Percentiles rank a stretch among this genome's conserved stretches.
These are phyloP conservation scores for Synergus itoensis DNA, from an alignment of 2,888 invertebrate genomes.

Conservation along the genomic window DNA sequence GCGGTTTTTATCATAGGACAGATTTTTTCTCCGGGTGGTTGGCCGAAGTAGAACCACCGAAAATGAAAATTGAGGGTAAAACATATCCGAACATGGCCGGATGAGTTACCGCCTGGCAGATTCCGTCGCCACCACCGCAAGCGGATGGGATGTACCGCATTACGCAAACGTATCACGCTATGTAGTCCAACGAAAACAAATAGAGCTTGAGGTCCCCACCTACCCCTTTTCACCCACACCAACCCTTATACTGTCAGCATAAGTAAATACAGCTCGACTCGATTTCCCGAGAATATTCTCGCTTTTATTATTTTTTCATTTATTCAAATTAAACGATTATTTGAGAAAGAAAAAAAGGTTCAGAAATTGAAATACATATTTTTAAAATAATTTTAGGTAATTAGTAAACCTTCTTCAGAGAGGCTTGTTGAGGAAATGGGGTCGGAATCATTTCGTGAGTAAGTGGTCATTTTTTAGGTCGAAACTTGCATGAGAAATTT, in stretches of 20 bases:
- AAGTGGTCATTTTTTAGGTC: conserved; percentile 20
- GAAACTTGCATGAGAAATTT: conserved; percentile 3
- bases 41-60: conserved; percentile 46
- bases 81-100: conserved; percentile 58
- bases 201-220: conserved; percentile 69
- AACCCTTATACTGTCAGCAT: conserved; percentile 63
- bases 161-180: conserved; percentile 78
- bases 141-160: conserved; percentile 70
- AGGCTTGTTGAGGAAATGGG: background rate
- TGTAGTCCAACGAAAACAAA: conserved; percentile 77
- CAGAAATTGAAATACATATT: too few species aligned
- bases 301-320: conserved; percentile 16
- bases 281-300: conserved; percentile 1
- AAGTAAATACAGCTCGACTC: conserved; percentile 67
- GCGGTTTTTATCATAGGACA: conserved; percentile 52
- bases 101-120: conserved; percentile 73
- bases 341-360: background rate
- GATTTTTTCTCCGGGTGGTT: conserved; percentile 47
- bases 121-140: conserved; percentile 64
- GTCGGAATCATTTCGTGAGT: background rate
- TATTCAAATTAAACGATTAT: background rate
- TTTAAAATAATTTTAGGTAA: background rate
- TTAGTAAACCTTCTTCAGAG: background rate
- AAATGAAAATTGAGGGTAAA: conserved; percentile 59
- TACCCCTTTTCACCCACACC: conserved; percentile 50